A percentile compares a stretch with the other conserved stretches of the same genome.
Evolutionary conservation across 1,140 invertebrate species (phyloP).

Genomic region (Phortica variegata): DNA sequence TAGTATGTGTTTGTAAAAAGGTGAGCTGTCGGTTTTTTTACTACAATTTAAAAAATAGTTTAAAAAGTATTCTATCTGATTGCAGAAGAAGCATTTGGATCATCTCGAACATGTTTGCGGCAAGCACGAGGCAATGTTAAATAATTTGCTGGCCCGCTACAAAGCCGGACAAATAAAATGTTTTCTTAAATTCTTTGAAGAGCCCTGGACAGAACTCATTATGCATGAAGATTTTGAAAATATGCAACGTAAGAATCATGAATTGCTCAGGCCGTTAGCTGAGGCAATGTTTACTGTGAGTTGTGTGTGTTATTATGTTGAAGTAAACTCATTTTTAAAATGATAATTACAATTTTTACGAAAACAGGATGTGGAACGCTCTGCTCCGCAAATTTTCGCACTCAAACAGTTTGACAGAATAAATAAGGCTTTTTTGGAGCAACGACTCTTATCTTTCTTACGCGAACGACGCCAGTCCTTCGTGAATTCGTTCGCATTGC

Average conservation of each 20-base stretch:
- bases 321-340: background rate
- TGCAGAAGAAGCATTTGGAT: slow-evolving; percentile 23
- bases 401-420: slow-evolving; percentile 6
- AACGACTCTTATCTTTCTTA: slow-evolving; percentile 29
- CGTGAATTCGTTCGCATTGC: slow-evolving; percentile 27
- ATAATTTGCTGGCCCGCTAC: slow-evolving; percentile 27
- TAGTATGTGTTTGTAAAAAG: slow-evolving; percentile 33
- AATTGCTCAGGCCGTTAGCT: slow-evolving; percentile 15
- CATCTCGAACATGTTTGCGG: slow-evolving; percentile 38
- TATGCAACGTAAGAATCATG: slow-evolving; percentile 23
- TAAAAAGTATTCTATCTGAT: background rate
- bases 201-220: slow-evolving; percentile 42
- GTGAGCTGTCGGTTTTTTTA: no score
- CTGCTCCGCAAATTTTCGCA: background rate
- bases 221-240: slow-evolving; percentile 32
- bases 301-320: no score
- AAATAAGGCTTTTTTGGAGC: slow-evolving; percentile 27
- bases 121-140: slow-evolving; percentile 35
- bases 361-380: background rate
- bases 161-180: slow-evolving; percentile 10
- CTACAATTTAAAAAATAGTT: background rate
- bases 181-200: slow-evolving; percentile 30
- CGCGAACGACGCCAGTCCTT: slow-evolving; percentile 29
- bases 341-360: background rate
- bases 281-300: slow-evolving; percentile 6